Evolutionary conservation across 37 sponge, comb jelly and placozoan genomes (phyloP).

Genomic region (Cliona cf. orientalis): DNA sequence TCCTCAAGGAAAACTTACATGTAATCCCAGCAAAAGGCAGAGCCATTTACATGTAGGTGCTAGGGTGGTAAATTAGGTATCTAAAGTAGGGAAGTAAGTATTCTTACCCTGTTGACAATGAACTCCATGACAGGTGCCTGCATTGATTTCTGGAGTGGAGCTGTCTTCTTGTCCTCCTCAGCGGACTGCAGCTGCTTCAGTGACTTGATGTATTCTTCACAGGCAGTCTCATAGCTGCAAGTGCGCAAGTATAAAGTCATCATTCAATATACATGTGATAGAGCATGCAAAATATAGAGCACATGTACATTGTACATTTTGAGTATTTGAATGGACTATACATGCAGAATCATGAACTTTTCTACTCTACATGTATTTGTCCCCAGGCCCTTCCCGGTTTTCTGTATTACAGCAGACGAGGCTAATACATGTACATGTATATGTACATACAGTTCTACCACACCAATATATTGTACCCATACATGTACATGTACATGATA

Average conservation of each 20-base stretch:
- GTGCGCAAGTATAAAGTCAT: neutral
- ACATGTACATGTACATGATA: neutral
- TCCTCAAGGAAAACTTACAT: too few relatives aligned
- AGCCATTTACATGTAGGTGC: too few relatives aligned
- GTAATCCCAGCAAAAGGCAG: too few relatives aligned
- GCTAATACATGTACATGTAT: too few relatives aligned
- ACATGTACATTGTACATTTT: neutral
- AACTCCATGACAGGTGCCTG: constrained; percentile 50
- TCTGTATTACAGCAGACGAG: too few relatives aligned
- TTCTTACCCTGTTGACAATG: constrained; percentile 73
- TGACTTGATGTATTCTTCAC: constrained; percentile 75
- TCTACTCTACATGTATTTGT: too few relatives aligned
- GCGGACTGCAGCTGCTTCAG: constrained; percentile 48
- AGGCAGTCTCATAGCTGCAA: constrained; percentile 79
- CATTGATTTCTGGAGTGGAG: neutral
- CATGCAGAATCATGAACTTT: too few relatives aligned
- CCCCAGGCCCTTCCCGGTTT: too few relatives aligned
- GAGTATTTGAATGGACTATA: too few relatives aligned
- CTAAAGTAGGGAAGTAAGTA: neutral
- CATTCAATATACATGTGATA: too few relatives aligned
- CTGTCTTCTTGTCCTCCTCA: constrained; percentile 6
- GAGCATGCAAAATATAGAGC: neutral
- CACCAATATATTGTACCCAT: neutral
- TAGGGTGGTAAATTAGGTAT: neutral
- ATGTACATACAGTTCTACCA: neutral